Evolutionary conservation across 2,113 vertebrate species (phyloP), one percentile per base, ranked within the genome.

Genomic region (Hippolais icterina): DNA sequence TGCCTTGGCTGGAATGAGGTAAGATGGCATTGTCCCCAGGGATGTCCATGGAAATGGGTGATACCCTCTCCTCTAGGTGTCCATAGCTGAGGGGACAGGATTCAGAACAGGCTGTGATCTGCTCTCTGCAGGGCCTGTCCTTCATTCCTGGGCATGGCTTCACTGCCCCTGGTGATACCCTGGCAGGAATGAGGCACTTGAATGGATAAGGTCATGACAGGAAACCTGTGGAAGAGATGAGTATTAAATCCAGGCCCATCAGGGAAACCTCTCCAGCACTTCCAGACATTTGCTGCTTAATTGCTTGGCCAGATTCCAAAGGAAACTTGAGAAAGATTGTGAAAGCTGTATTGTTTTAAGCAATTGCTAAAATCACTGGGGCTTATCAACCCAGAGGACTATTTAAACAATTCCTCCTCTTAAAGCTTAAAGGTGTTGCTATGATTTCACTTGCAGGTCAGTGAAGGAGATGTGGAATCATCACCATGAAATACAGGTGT

Each of bases 401-500:
- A 54, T 44, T 78, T 54, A 50, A 74, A 57, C 31, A 77, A 49
- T 42, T 70, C 44, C 19, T 74, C 35, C 13, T 83, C 35, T n/a
- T 54, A 56, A 35, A 82, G 41, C 16, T 70, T 53, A 66, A 71
- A 93, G 59, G 29, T 5, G 4, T 89, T 72, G 27, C 42, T 68
- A 5, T 9, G 1, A 35, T 91, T 94, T 87, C n/a, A 69, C 53
- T 65, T 95, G 76, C 89, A 98, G 97, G 39, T 97, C 97, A 22
- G 91, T 96, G 83, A 95, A 87, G 49, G 83, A 94, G n/a, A 63
- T 97, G 87, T 98, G 97, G 97, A 82, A 96, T 69, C 96, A 96
- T 27, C 92, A 98, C 17, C 83, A 93, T 42, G 25, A 96, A 69
- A 74, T 97, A 74, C 50, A 93, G 97, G 96, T 97, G 82, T 33